Conservation (phyloP, 2,113 vertebrate genomes). For the Puma concolor region DNA sequence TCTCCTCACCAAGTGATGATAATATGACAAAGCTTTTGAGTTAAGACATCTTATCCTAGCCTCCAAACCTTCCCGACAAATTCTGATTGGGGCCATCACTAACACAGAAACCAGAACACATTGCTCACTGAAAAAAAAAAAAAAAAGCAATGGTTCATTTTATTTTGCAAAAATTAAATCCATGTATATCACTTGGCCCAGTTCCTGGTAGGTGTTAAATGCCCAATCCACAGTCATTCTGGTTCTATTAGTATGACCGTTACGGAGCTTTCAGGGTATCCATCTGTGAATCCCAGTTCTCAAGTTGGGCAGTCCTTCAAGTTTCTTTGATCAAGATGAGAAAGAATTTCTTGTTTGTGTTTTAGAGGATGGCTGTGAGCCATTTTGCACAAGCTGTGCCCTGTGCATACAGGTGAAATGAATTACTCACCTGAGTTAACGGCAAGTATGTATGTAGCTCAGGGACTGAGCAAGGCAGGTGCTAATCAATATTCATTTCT, state of each 20-base stretch:
- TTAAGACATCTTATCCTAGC: background rate
- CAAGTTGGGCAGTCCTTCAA: background rate
- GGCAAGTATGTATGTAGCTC: rapidly evolving
- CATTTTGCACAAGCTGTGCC: background rate
- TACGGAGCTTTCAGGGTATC: background rate
- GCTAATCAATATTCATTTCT: conserved; percentile 2
- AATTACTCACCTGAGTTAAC: background rate
- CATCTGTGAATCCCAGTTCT: background rate
- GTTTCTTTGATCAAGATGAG: background rate
- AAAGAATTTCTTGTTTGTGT: background rate
- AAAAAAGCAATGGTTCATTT: background rate
- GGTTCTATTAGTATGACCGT: background rate
- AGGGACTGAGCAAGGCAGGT: background rate
- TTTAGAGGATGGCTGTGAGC: background rate
- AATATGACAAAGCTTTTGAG: background rate
- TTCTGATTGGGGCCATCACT: background rate
- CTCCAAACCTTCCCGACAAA: background rate
- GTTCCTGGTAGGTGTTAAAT: background rate
- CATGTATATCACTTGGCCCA: background rate
- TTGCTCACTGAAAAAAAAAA: background rate
- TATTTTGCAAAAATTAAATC: background rate
- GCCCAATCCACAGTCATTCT: rapidly evolving
- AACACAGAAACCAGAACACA: background rate
- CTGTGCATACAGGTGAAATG: background rate
- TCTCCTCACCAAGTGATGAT: background rate